Evolutionary conservation across 2,888 invertebrate genomes (phyloP), one percentile per base, ranked within the genome.

Genomic region (Spodoptera exigua): DNA sequence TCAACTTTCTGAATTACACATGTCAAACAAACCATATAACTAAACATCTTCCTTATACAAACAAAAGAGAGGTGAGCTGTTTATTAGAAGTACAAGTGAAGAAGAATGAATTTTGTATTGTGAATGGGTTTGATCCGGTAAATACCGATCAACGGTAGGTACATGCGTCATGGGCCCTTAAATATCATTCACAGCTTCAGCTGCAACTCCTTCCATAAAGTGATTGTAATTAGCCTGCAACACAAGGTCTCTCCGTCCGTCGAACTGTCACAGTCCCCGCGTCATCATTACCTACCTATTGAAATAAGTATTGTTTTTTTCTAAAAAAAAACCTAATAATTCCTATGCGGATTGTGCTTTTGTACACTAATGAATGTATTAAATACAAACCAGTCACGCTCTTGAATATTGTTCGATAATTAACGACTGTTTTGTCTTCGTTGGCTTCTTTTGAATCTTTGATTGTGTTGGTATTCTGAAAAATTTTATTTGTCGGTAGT

Each of bases 181-280:
- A 70, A 54, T 56, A 35, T 53, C n/a, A 7, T 27, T 27, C 27
- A 9, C 27, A 27, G 13, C 44, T 45, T 52, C 57, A 55, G 49
- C 56, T 61, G 49, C 59, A 67, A 57, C 54, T 76, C 45, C 64
- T 61, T 56, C 67, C 53, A 51, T 36, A 69, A 57, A 76, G 75
- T 76, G 78, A 74, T 68, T 73, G 70, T 77, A 74, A 74, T 74
- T 65, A 74, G 27, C 56, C 61, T 51, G 66, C 46, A 63, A 65
- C 66, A 61, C 68, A 76, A 79, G 74, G 78, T 66, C 71, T 63
- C 21, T 0, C 17, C 53, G 60, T 70, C 60, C 63, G 59, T 57
- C 61, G 58, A 59, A 70, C 64, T 41, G 51, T 53, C 46, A 44
- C 52, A 52, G 52, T 27, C 54, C 49, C 47, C 43, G 48, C 40